These are phyloP conservation scores for Coturnix japonica DNA, from an alignment of 2,113 vertebrate species.

Conservation along the genomic window DNA sequence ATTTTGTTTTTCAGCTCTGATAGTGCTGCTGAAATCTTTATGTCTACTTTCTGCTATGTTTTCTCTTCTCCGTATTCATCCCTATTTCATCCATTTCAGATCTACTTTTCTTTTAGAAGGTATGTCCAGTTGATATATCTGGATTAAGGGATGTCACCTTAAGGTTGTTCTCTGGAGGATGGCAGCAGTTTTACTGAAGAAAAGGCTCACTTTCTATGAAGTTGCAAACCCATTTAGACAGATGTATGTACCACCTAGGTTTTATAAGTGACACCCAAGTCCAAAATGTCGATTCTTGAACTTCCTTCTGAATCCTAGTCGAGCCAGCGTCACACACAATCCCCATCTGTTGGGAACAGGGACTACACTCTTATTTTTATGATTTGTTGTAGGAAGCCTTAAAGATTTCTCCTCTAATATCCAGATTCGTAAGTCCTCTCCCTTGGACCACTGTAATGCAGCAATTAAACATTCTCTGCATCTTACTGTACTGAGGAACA, in stretches of 20 bases:
- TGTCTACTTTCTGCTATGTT: not conserved
- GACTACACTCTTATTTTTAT: not conserved
- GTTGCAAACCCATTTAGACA: not conserved
- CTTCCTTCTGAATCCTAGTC: not conserved
- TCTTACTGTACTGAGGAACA: rapidly evolving
- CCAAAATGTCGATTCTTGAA: not conserved
- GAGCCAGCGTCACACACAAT: not conserved
- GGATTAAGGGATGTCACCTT: not conserved
- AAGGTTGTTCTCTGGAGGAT: not conserved
- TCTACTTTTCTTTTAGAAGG: not conserved
- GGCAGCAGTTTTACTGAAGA: not conserved
- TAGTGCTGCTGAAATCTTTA: not conserved
- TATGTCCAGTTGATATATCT: not conserved
- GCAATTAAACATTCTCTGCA: not conserved
- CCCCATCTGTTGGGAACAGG: not conserved
- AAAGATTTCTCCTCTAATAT: not conserved
- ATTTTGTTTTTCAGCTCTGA: not conserved
- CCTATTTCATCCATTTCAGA: not conserved
- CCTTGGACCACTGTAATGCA: not conserved
- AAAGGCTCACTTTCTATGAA: not conserved
- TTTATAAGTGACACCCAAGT: not conserved
- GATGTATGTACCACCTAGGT: not conserved
- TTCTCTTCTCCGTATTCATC: not conserved
- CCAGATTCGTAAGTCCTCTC: not conserved
- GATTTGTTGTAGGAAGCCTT: not conserved